phyloP scores from a whole-genome alignment of 2,797 vertebrate genomes.

The Sitta carolinensis region DNA sequence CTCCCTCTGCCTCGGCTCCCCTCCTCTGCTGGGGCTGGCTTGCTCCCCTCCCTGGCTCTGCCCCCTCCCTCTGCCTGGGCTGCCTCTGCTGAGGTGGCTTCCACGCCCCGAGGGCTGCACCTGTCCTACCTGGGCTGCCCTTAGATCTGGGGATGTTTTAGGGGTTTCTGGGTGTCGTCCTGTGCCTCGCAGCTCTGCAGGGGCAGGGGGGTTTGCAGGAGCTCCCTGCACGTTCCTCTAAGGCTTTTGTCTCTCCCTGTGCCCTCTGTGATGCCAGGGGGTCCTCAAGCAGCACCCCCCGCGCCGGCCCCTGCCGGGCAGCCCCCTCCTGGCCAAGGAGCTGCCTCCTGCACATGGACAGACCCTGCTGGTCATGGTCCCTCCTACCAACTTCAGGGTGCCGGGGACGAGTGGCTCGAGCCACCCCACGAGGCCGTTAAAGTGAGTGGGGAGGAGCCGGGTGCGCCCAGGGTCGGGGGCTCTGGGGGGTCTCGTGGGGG shows the following conservation, averaged over 20 bases:
- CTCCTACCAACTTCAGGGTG: slow-evolving; percentile 73
- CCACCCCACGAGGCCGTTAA: slow-evolving; percentile 73
- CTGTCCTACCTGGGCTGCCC: neutral
- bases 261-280: slow-evolving; percentile 29
- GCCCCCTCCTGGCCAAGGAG: slow-evolving; percentile 77
- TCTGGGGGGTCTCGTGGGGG: neutral
- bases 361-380: slow-evolving; percentile 85
- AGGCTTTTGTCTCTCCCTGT: neutral
- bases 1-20: too few species aligned
- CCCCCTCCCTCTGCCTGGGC: neutral
- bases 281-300: slow-evolving; percentile 75
- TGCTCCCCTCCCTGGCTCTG: too few species aligned
- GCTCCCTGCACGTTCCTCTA: neutral
- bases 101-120: neutral
- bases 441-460: slow-evolving; percentile 67
- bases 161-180: neutral
- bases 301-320: slow-evolving; percentile 83
- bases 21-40: too few species aligned
- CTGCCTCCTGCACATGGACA: slow-evolving; percentile 49
- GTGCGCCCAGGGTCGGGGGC: neutral
- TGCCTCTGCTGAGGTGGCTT: neutral
- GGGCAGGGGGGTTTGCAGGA: neutral
- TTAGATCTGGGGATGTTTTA: neutral
- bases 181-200: neutral
- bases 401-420: slow-evolving; percentile 64